Percentiles rank a stretch among this genome's conserved stretches.
Evolutionary conservation across 2,888 invertebrate genomes (phyloP).

Genomic region (Lasioglossum leucozonium): DNA sequence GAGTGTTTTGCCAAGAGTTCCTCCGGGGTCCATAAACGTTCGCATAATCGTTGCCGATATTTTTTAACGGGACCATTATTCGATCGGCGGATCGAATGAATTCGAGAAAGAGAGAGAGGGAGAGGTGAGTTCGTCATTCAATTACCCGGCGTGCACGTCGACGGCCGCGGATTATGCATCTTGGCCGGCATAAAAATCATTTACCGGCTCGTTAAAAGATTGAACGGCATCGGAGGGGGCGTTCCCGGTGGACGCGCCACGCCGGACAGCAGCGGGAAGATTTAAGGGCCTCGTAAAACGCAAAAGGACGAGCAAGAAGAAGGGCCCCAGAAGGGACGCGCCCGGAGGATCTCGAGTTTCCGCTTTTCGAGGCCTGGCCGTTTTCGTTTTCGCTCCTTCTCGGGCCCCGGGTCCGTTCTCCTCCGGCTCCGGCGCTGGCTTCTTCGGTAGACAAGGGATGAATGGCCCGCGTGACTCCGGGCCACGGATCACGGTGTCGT

Average conservation of each 20-base stretch:
- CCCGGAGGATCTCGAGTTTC: slow-evolving; percentile 78
- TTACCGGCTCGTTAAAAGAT: slow-evolving; percentile 34
- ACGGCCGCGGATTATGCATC: slow-evolving; percentile 18
- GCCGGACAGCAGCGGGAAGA: slow-evolving; percentile 12
- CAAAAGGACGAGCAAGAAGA: slow-evolving; percentile 8
- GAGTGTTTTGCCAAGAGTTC: background rate
- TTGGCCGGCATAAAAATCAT: slow-evolving; percentile 31
- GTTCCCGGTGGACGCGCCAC: slow-evolving; percentile 11
- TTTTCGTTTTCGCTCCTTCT: slow-evolving; percentile 62
- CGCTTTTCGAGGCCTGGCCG: slow-evolving; percentile 69
- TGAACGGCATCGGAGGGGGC: slow-evolving; percentile 23
- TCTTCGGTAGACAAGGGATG: slow-evolving; percentile 53
- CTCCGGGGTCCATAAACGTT: background rate
- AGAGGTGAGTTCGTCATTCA: slow-evolving; percentile 18
- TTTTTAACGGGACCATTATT: slow-evolving; percentile 16
- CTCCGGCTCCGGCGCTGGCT: slow-evolving; percentile 23
- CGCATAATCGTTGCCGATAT: slow-evolving; percentile 3
- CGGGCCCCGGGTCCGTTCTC: slow-evolving; percentile 38
- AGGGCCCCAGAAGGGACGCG: background rate
- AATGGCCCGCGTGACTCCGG: slow-evolving; percentile 35
- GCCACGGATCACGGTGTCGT: slow-evolving; percentile 74
- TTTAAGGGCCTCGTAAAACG: slow-evolving; percentile 38
- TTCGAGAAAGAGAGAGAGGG: background rate
- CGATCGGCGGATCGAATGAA: slow-evolving; percentile 12
- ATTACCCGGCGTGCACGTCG: slow-evolving; percentile 18